Evolutionary conservation across 2,113 vertebrate genomes (phyloP).

Genomic region (Ochotona curzoniae): DNA sequence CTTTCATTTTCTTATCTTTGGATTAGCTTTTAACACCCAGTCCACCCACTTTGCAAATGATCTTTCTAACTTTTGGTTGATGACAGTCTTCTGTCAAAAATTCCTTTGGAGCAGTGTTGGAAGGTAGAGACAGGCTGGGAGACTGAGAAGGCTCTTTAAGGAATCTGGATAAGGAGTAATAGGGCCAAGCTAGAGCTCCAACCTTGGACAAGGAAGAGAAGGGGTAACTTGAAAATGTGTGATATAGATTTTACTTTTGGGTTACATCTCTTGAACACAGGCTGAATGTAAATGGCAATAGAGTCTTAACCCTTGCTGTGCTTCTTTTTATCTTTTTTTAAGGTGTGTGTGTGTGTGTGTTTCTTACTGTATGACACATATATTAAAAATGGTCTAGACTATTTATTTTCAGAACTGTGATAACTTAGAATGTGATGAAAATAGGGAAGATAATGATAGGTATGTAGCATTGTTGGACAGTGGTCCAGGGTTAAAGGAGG

Average conservation of each 20-base stretch:
- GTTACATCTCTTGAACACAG: background rate
- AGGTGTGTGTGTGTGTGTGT: background rate
- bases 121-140: background rate
- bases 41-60: background rate
- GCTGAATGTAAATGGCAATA: background rate
- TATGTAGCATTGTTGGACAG: background rate
- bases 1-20: constrained; percentile 40
- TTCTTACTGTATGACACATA: background rate
- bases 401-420: constrained; percentile 16
- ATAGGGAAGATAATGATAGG: background rate
- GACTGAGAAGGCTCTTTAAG: background rate
- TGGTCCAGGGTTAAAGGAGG: background rate
- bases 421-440: background rate
- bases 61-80: background rate
- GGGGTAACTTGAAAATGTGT: background rate
- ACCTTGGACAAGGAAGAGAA: background rate
- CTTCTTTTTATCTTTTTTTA: background rate
- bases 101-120: background rate
- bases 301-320: background rate
- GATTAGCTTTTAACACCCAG: background rate
- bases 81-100: background rate
- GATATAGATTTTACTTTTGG: background rate
- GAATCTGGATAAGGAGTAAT: background rate
- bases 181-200: background rate
- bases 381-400: background rate